These are phyloP conservation scores for Triops longicaudatus DNA, from an alignment of 1,140 invertebrate genomes.

Conservation along the genomic window DNA sequence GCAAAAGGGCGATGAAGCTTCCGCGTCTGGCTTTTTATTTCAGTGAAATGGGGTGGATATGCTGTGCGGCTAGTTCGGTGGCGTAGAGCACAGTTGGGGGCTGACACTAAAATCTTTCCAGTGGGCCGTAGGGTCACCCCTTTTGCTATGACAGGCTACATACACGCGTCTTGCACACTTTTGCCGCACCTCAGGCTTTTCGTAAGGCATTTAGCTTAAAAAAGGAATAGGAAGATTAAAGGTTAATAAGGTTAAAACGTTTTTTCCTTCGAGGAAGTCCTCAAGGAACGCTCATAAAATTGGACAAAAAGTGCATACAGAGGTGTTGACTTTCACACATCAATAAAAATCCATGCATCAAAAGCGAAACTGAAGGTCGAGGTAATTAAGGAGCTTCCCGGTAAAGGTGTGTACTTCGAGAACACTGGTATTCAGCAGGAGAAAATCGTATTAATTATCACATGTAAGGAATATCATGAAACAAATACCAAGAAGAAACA, in stretches of 20 bases:
- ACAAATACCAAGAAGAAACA: no score
- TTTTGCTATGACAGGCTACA: not conserved
- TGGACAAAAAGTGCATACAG: not conserved
- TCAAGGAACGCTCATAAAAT: not conserved
- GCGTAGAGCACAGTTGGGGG: slow-evolving; percentile 9
- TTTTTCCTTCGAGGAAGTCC: not conserved
- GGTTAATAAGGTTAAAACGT: not conserved
- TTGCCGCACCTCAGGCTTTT: not conserved
- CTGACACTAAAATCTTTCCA: not conserved
- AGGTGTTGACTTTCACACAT: no score
- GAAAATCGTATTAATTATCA: no score
- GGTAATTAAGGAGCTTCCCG: no score
- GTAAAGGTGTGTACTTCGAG: no score
- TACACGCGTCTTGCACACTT: slow-evolving; percentile 1
- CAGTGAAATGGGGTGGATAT: not conserved
- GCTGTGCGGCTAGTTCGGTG: slow-evolving; percentile 1
- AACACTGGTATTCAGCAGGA: no score
- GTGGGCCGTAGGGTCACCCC: slow-evolving; percentile 6
- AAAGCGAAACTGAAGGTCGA: no score
- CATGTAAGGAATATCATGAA: no score
- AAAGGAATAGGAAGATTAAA: not conserved
- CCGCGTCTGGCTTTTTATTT: not conserved
- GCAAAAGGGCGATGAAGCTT: not conserved
- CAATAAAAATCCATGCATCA: no score
- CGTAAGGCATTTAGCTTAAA: not conserved